Percentiles rank a stretch among this genome's conserved stretches.
Evolutionary conservation across 2,797 vertebrate species (phyloP).

Genomic region (Fistularia commersonii): DNA sequence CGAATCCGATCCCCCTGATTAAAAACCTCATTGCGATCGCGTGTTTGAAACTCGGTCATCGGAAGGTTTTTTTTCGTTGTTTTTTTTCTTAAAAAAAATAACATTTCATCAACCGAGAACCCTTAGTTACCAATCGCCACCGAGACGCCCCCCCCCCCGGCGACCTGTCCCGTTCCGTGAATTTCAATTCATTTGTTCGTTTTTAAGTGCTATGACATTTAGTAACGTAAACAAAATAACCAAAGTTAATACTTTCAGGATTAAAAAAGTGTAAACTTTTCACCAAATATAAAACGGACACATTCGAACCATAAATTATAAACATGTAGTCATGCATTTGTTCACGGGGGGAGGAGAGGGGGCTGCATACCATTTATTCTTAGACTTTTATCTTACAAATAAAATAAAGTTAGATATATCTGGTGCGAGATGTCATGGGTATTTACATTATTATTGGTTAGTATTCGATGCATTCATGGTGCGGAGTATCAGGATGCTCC

Average conservation of each 20-base stretch:
- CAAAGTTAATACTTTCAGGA: conserved; percentile 68
- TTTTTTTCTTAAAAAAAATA: conserved; percentile 41
- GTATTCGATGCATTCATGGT: conserved; percentile 67
- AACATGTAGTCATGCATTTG: conserved; percentile 77
- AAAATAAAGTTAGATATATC: conserved; percentile 76
- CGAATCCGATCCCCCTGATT: conserved; percentile 41
- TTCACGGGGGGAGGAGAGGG: too few relatives aligned
- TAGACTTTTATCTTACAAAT: conserved; percentile 75
- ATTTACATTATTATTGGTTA: conserved; percentile 77
- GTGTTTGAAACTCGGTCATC: conserved; percentile 54
- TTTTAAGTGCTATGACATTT: conserved; percentile 64
- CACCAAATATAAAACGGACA: conserved; percentile 79
- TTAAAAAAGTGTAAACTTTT: conserved; percentile 81
- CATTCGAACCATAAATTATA: conserved; percentile 76
- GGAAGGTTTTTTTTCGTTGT: too few relatives aligned
- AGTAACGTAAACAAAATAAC: conserved; percentile 63
- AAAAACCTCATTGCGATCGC: conserved; percentile 42
- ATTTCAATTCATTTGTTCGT: conserved; percentile 56
- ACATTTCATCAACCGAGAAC: conserved; percentile 55
- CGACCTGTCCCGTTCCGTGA: conserved; percentile 35
- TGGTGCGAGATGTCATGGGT: conserved; percentile 67
- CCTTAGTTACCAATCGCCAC: conserved; percentile 52
- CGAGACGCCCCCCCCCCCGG: too few relatives aligned
- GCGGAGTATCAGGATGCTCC: conserved; percentile 63
- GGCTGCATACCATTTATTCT: conserved; percentile 75